Conservation (phyloP, 2,797 vertebrate genomes). For the Eurystomus glaucurus region DNA sequence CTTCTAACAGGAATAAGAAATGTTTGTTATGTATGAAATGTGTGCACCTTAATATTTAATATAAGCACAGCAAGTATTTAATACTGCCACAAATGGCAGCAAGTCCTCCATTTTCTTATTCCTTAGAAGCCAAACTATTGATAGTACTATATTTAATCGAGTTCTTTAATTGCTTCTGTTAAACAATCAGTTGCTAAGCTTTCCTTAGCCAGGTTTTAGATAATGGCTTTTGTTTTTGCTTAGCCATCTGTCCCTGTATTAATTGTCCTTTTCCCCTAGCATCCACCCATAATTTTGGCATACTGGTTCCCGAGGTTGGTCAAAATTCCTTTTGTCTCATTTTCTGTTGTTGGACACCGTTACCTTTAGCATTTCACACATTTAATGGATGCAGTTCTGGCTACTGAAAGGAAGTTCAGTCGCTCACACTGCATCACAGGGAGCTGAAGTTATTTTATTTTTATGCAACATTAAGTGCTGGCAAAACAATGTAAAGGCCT, state of each 20-base stretch:
- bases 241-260: conserved; percentile 77
- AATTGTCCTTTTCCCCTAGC: conserved; percentile 72
- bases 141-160: conserved; percentile 7
- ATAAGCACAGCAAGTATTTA: background rate
- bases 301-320: conserved; percentile 42
- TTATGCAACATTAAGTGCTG: background rate
- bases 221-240: conserved; percentile 73
- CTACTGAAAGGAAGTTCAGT: conserved; percentile 42
- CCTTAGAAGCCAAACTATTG: conserved; percentile 26
- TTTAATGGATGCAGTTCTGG: conserved; percentile 59
- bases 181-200: conserved; percentile 55
- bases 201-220: conserved; percentile 69
- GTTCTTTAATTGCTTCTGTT: conserved; percentile 46
- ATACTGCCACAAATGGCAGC: background rate
- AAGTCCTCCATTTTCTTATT: background rate
- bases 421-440: background rate
- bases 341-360: conserved; percentile 32
- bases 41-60: background rate
- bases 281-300: conserved; percentile 67
- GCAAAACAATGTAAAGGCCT: background rate
- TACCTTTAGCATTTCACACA: conserved; percentile 67
- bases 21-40: background rate
- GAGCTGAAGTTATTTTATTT: conserved; percentile 45
- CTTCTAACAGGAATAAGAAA: background rate
- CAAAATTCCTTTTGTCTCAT: conserved; percentile 47